Evolutionary conservation across 1,140 invertebrate genomes (phyloP), one percentile per base, ranked within the genome.

Genomic region (Nasonia giraulti): DNA sequence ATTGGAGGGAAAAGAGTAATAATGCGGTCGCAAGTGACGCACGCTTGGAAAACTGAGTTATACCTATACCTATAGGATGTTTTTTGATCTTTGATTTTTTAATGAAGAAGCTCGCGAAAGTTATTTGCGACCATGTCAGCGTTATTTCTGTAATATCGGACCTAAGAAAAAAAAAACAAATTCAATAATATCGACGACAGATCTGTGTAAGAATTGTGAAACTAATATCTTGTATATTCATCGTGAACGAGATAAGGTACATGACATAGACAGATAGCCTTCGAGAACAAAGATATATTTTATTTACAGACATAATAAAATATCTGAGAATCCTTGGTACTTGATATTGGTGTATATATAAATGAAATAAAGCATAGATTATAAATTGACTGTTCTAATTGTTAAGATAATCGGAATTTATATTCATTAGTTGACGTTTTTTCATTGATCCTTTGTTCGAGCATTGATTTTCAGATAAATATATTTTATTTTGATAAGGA

Each of bases 211-310:
- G 68, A 76, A 81, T 80, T 69, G 50, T 80, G n/a, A 80, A 84
- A 81, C n/a, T 80, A 76, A 76, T 85, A 47, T 80, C 83, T 62
- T 83, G 79, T 87, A 87, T 76, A 76, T 85, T 85, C 23, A 50
- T 75, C 31, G 14, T 66, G 23, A 81, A 40, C 6, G 11, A 31
- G 5, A 31, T 8, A 79, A 71, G 76, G 76, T 84, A 74, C 27
- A 44, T 78, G 77, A 80, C 69, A 77, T 83, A 84, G 76, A 79
- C 17, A 73, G 31, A 37, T 85, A 86, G 82, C 84, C 82, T 86
- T 84, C 27, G 82, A 85, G 80, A 83, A 66, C 66, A 77, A 85
- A 84, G 80, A 87, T 85, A 86, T 87, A 87, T 88, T 88, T 88
- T 87, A 87, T 82, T 87, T 87, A 87, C 83, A 85, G 83, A 86